phyloP scores from a whole-genome alignment of 2,797 vertebrate genomes.

The Pipistrellus pygmaeus region DNA sequence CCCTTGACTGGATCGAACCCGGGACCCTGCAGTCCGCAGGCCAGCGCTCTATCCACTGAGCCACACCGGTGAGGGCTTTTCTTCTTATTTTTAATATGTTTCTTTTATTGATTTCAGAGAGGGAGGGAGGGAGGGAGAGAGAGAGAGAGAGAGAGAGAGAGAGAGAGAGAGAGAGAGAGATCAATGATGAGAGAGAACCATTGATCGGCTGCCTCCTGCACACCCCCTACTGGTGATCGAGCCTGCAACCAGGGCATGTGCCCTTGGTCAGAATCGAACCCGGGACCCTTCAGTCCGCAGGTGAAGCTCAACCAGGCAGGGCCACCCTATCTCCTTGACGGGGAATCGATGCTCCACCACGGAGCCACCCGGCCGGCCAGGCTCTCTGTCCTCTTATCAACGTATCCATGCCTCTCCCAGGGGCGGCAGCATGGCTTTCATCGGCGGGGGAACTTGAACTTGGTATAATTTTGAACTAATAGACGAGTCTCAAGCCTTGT shows the following conservation, averaged over 20 bases:
- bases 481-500: background rate
- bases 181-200: background rate
- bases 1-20: too few species aligned
- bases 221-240: fast-evolving
- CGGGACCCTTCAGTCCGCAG: too few species aligned
- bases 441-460: background rate
- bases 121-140: too few species aligned
- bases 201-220: background rate
- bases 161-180: background rate
- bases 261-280: too few species aligned
- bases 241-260: background rate
- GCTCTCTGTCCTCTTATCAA: background rate
- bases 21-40: too few species aligned
- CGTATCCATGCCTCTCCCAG: background rate
- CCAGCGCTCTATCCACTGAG: too few species aligned
- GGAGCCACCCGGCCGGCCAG: background rate
- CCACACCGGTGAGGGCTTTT: too few species aligned
- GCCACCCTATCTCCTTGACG: too few species aligned
- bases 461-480: background rate
- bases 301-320: too few species aligned
- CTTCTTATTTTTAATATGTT: too few species aligned
- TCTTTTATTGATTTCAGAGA: too few species aligned
- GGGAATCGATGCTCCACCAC: background rate
- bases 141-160: too few species aligned
- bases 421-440: background rate